Evolutionary conservation across 37 sponge, comb jelly and placozoan species (phyloP).

Genomic region (Haliclona indistincta): DNA sequence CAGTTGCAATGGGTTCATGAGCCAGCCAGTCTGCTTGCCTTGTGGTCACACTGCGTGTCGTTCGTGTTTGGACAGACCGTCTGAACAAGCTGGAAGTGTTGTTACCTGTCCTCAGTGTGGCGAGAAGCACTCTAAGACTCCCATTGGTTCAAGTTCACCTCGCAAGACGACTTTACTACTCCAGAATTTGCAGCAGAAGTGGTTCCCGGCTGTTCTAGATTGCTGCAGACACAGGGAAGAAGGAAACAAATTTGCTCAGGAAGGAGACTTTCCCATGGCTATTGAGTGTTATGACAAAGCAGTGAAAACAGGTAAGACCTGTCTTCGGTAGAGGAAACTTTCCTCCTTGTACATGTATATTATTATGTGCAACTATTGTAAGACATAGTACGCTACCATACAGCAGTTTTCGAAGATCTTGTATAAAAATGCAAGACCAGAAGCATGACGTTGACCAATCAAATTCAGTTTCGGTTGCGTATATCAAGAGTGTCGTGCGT

Average conservation of each 20-base stretch:
- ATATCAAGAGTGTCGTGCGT: no score
- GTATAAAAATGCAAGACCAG: no score
- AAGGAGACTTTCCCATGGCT: constrained; percentile 51
- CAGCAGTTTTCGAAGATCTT: no score
- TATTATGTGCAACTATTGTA: no score
- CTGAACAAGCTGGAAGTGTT: neutral
- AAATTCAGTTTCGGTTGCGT: no score
- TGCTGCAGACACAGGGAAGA: constrained; percentile 41
- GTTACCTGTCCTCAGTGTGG: constrained; percentile 45
- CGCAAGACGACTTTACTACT: constrained; percentile 51
- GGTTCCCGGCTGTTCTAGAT: constrained; percentile 44
- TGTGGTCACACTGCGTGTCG: constrained; percentile 76
- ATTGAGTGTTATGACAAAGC: constrained; percentile 51
- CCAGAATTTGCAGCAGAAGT: constrained; percentile 38
- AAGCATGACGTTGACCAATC: no score
- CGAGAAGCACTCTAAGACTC: constrained; percentile 8
- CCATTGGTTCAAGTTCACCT: neutral
- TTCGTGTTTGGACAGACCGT: constrained; percentile 34
- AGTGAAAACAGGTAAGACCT: constrained; percentile 45
- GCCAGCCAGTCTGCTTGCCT: constrained; percentile 66
- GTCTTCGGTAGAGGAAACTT: neutral
- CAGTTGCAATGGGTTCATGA: constrained; percentile 58
- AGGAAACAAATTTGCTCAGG: constrained; percentile 60
- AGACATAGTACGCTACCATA: no score
- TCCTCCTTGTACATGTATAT: neutral